Percentiles rank a stretch among this genome's conserved stretches.
These are phyloP conservation scores for Globia sparganii DNA, from an alignment of 2,888 invertebrate genomes.

Conservation along the genomic window DNA sequence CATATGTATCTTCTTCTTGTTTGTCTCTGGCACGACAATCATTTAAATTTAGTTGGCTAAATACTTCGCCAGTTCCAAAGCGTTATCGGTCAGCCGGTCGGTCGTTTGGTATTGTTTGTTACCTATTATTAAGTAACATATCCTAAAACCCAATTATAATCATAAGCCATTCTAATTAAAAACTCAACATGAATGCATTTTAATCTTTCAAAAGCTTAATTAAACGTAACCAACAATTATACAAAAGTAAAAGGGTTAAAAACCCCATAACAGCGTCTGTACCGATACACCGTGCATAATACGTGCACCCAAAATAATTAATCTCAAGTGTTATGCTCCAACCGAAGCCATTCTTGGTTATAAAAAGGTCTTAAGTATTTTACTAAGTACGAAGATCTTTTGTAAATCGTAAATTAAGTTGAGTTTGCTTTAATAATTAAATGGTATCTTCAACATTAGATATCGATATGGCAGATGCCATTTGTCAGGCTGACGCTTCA, in stretches of 20 bases:
- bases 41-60: too few relatives aligned
- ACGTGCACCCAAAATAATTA: conserved; percentile 76
- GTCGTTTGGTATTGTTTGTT: too few relatives aligned
- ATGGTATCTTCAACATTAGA: background rate
- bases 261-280: conserved; percentile 68
- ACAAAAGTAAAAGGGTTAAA: conserved; percentile 71
- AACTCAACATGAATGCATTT: conserved; percentile 21
- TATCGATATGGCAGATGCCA: background rate
- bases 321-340: conserved; percentile 71
- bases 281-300: conserved; percentile 72
- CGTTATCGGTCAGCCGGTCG: too few relatives aligned
- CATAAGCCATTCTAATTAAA: conserved; percentile 10
- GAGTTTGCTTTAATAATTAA: background rate
- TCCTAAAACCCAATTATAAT: background rate
- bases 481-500: background rate
- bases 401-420: conserved; percentile 12
- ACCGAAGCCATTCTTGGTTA: conserved; percentile 49
- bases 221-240: conserved; percentile 51
- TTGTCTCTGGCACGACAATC: too few relatives aligned
- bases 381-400: background rate
- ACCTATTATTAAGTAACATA: background rate
- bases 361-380: conserved; percentile 21
- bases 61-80: too few relatives aligned
- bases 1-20: too few relatives aligned
- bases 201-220: conserved; percentile 45